These are phyloP conservation scores for Microcebus lehilahytsara DNA, from an alignment of 2,113 vertebrate genomes.

Conservation along the genomic window DNA sequence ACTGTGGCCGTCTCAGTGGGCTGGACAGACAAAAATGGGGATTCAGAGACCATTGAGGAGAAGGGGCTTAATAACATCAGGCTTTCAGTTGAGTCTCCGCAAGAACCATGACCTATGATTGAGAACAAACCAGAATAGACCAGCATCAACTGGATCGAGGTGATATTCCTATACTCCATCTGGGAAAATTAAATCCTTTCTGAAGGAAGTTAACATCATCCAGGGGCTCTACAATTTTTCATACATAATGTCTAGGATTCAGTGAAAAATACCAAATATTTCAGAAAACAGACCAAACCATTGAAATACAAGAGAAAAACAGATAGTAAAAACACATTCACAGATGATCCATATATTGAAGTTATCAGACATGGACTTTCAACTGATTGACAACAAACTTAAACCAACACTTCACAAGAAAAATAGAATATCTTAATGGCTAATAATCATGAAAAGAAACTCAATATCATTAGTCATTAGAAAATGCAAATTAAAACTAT, in stretches of 20 bases:
- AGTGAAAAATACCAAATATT: not conserved
- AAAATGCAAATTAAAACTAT: not conserved
- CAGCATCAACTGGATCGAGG: not conserved
- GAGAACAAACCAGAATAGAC: not conserved
- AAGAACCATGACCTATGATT: not conserved
- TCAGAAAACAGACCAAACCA: slow-evolving; percentile 2
- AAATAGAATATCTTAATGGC: not conserved
- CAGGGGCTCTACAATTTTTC: not conserved
- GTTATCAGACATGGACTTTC: not conserved
- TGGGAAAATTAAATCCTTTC: not conserved
- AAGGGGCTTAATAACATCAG: not conserved
- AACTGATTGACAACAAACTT: not conserved
- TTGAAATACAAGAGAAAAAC: not conserved
- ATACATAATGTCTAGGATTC: not conserved
- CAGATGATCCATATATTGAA: not conserved
- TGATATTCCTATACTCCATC: not conserved
- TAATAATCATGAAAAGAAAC: not conserved
- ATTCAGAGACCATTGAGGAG: not conserved
- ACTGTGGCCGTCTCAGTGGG: not conserved
- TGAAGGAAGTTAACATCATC: not conserved
- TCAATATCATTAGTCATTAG: not conserved
- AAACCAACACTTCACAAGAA: not conserved
- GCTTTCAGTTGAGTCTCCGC: not conserved
- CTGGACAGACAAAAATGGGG: not conserved
- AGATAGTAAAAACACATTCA: not conserved